Evolutionary conservation across 2,888 invertebrate species (phyloP).

Genomic region (Stegophylla sp.): DNA sequence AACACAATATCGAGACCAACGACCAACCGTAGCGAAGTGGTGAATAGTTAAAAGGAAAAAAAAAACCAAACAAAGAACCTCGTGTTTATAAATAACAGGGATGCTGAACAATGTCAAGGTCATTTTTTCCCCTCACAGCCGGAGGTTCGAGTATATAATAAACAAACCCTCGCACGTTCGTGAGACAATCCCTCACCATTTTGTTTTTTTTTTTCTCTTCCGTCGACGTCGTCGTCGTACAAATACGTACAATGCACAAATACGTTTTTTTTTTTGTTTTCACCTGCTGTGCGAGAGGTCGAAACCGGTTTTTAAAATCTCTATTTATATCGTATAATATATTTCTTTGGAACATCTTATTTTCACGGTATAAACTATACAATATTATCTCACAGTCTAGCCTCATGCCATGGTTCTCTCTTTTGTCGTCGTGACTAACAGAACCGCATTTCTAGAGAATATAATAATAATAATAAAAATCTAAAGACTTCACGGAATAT

Average conservation of each 20-base stretch:
- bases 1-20: too few species aligned
- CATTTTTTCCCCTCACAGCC: constrained; percentile 34
- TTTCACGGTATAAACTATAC: constrained; percentile 15
- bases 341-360: constrained; percentile 4
- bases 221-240: too few species aligned
- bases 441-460: neutral
- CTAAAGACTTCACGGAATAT: neutral
- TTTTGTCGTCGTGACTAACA: constrained; percentile 5
- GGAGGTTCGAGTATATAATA: constrained; percentile 6
- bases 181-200: constrained; percentile 27
- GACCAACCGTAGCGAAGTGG: too few species aligned
- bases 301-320: constrained; percentile 37
- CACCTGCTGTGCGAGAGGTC: constrained; percentile 42
- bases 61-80: constrained; percentile 23
- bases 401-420: neutral
- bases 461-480: constrained; percentile 3
- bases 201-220: neutral
- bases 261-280: constrained; percentile 38
- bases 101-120: constrained; percentile 58
- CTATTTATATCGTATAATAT: neutral
- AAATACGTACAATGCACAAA: neutral
- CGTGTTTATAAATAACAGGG: constrained; percentile 55
- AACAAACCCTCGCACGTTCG: constrained; percentile 52
- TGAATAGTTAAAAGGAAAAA: neutral
- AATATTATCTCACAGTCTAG: constrained; percentile 1